These are phyloP conservation scores for Xiphias gladius DNA, from an alignment of 2,113 vertebrate species.

Conservation along the genomic window DNA sequence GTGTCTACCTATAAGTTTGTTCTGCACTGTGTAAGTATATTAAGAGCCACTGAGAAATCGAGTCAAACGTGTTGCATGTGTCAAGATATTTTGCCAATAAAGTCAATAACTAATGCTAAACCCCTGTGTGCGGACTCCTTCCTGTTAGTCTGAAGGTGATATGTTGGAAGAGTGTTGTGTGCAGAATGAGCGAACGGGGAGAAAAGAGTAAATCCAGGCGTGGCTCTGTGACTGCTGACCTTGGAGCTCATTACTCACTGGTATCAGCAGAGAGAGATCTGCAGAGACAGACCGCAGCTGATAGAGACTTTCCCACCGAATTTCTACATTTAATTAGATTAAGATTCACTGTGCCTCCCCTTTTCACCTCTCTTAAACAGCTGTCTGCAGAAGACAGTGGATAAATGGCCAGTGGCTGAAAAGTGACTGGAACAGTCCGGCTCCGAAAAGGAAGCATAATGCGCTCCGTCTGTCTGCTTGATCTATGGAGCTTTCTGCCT, in stretches of 20 bases:
- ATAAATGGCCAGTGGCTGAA: conserved; percentile 43
- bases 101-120: too few relatives aligned
- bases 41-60: too few relatives aligned
- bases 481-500: conserved; percentile 47
- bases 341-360: conserved; percentile 60
- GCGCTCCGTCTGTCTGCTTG: conserved; percentile 47
- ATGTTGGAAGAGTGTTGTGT: not conserved
- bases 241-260: conserved; percentile 41
- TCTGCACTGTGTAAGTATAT: too few relatives aligned
- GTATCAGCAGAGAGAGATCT: conserved; percentile 39
- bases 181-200: not conserved
- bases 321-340: conserved; percentile 63
- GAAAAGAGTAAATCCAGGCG: not conserved
- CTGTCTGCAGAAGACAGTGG: conserved; percentile 50
- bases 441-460: conserved; percentile 35
- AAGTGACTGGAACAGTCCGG: conserved; percentile 21
- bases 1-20: too few relatives aligned
- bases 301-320: conserved; percentile 29
- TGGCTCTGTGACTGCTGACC: conserved; percentile 41
- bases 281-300: conserved; percentile 13
- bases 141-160: not conserved
- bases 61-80: too few relatives aligned
- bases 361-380: conserved; percentile 56
- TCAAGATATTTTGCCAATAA: too few relatives aligned
- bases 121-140: not conserved